Evolutionary conservation across 2,797 vertebrate species (phyloP).

Genomic region (Pangasius krempfi): DNA sequence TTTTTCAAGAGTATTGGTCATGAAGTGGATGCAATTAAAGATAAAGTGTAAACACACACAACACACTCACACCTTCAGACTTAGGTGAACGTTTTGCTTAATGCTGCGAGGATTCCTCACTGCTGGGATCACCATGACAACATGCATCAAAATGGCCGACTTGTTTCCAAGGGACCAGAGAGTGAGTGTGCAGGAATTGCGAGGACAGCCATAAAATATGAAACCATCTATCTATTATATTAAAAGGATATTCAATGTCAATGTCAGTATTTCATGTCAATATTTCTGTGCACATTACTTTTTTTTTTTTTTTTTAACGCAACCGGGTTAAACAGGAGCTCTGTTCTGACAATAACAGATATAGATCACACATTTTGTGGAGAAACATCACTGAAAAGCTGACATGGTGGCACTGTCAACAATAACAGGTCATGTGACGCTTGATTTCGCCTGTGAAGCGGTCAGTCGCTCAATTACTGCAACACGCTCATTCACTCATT

Average conservation of each 20-base stretch:
- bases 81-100: slow-evolving; percentile 32
- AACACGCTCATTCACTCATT: neutral
- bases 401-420: neutral
- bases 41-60: neutral
- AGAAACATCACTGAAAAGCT: neutral
- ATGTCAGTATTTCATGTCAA: no score
- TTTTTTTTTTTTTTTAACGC: neutral
- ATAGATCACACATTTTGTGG: neutral
- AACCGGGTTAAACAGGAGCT: neutral
- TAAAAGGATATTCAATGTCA: neutral
- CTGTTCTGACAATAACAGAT: neutral
- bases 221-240: neutral
- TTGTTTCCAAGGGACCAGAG: slow-evolving; percentile 42
- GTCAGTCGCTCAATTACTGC: neutral
- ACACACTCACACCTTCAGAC: neutral
- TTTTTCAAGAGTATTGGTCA: neutral
- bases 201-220: slow-evolving; percentile 20
- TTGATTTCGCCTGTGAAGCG: neutral
- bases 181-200: slow-evolving; percentile 35
- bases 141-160: slow-evolving; percentile 50
- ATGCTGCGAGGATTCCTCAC: slow-evolving; percentile 32
- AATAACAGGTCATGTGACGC: neutral
- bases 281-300: neutral
- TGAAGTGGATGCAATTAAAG: neutral
- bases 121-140: slow-evolving; percentile 56